Base-by-base conservation (phyloP, 2,888 invertebrate species). In the Nomada goodeniana region DNA sequence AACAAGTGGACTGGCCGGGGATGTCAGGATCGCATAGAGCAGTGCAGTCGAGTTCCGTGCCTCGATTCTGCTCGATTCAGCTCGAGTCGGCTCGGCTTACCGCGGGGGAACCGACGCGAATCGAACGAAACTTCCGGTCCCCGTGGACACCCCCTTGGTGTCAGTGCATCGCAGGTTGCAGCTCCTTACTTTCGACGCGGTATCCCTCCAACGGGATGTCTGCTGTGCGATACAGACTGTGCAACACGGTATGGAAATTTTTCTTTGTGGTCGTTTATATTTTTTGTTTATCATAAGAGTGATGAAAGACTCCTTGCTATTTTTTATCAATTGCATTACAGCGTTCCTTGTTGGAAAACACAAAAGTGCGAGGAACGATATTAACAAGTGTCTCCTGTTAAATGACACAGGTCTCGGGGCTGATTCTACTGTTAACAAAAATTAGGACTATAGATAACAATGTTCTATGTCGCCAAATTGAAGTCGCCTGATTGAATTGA, bases 41-140 rank as follows among this genome's bases (percentile, higher is more conserved):
- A 7, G 36, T 36, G 36, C 36, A 36, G 36, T 11, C 65, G 50
- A 67, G n/a, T 52, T 69, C 29, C 44, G 44, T n/a, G 26, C 13
- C 59, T 65, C 71, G 59, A 69, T 53, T 42, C 53, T 63, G 23
- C 68, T 73, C 77, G 47, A 47, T 47, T 47, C 47, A 15, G 50
- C 26, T 57, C 75, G 50, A 70, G 60, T 36, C 72, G 67, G 26
- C 74, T 78, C 83, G 42, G 57, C 26, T 83, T 75, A 78, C 83
- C 44, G 36, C 70, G 20, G 53, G n/a, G 20, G 53, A 71, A 80
- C 67, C 67, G 61, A 80, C 57, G 64, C 44, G 26, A 47, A 60
- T 60, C 76, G 60, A 42, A 36, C 36, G 64, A 9, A 55, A 80
- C 47, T 80, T 80, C 72, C 80, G 55, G 72, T 63, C 55, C 42